Evolutionary conservation across 2,113 vertebrate genomes (phyloP), one percentile per base, ranked within the genome.

Genomic region (Galemys pyrenaicus): DNA sequence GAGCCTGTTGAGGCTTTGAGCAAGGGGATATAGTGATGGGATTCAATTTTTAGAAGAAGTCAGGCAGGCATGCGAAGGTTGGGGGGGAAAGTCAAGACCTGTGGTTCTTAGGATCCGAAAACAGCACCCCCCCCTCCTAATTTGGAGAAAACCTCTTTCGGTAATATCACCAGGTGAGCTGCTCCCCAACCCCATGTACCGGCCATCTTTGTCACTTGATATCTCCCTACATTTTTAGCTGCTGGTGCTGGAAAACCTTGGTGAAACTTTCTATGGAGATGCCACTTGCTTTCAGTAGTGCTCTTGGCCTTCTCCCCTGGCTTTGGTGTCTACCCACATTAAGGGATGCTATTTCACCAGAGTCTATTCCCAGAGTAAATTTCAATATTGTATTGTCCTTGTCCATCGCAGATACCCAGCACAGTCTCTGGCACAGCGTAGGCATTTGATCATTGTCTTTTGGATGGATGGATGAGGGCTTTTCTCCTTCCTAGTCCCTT

Each of bases 301-400:
- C 28, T 0, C 74, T 44, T 74, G 32, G 51, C 41, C 58, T 26
- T 6, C 12, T 22, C 8, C 39, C 5, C 0, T 16, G 6, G 0
- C 32, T 5, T 35, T 8, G 1, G 37, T 6, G n/a, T 30, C 30
- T 70, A 28, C 28, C 41, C 20, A 15, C 16, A 4, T 77, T 51
- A 39, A 35, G 20, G 37, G 20, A 1, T 16, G 9, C 26, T 22
- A 1, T 68, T 13, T 39, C 17, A 5, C 7, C 4, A 10, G 15
- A 10, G 13, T 35, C n/a, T n/a, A n/a, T n/a, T n/a, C n/a, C n/a
- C n/a, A n/a, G n/a, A n/a, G 15, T 8, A 39, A 7, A 46, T 37
- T 62, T 79, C 60, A 54, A 51, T 51, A 2, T 17, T 9, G 1
- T 6, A 2, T 22, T 65, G n/a, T 39, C 56, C 1, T 60, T 10